Base-by-base conservation (phyloP, 2,888 invertebrate genomes). In the Epirrhoe tristata region DNA sequence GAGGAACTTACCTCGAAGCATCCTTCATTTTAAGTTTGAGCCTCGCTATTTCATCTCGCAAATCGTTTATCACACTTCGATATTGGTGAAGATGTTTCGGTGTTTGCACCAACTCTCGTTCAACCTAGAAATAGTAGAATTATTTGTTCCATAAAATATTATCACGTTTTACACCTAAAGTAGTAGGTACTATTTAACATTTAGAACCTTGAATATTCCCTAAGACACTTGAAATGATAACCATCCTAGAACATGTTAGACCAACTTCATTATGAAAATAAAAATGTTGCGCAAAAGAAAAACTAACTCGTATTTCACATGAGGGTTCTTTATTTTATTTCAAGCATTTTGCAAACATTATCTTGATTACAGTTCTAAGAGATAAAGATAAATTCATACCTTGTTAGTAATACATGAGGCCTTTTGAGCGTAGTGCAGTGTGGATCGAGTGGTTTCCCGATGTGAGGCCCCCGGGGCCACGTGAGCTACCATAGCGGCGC, bases 401-500 rank as follows among this genome's bases (percentile, higher is more conserved):
- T 96, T 96, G 77, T 96, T 98, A n/a, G 98, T 97, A 77, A 99
- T 99, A 78, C 97, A 96, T 77, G 97, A 97, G 2, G 99, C 99
- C 64, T 98, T 94, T 84, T 98, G 98, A 0, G 99, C 99, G 88
- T 99, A 99, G 55, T 98, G 96, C 34, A 99, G 92, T 0, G 99
- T 99, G 81, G 98, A 99, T 76, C 98, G 95, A 2, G 98, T 97
- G 87, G 99, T 99, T 82, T 99, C 99, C 36, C 97, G 96, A 80
- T 97, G 96, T 6, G 93, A 89, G 14, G 95, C 94, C 43, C 97
- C 96, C 0, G 99, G 98, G 1, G 98, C 97, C 50, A 99, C 97
- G 89, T 99, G 98, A 2, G 99, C 99, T 66, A 99, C 97, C 99
- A 99, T 99, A 12, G 98, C 98, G 0, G 99, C 99, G 78, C 97